Evolutionary conservation across 2,888 invertebrate species (phyloP).

Genomic region (Tenodera sinensis): DNA sequence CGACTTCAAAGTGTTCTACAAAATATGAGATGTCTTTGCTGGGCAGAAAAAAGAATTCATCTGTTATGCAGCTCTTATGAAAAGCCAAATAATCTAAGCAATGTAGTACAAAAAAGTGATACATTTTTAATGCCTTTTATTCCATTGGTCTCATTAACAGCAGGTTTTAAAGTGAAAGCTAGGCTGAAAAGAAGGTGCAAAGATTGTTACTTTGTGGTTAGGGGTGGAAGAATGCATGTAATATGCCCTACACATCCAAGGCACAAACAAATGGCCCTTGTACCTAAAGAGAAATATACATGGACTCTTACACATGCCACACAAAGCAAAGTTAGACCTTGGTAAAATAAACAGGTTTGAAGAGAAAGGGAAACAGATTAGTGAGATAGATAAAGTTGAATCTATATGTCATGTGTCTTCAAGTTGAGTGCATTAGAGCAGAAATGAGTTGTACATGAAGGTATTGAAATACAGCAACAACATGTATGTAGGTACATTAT

Average conservation of each 20-base stretch:
- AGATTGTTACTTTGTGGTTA: conserved; percentile 69
- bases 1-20: background rate
- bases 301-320: conserved; percentile 75
- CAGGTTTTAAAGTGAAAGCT: conserved; percentile 72
- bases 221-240: conserved; percentile 65
- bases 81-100: background rate
- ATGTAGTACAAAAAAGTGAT: background rate
- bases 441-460: background rate
- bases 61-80: background rate
- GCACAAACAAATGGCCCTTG: conserved; percentile 78
- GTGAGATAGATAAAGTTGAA: background rate
- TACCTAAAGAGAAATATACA: conserved; percentile 62
- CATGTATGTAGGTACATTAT: too few relatives aligned
- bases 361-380: background rate
- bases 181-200: conserved; percentile 67
- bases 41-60: background rate
- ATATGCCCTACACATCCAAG: conserved; percentile 72
- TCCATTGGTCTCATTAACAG: conserved; percentile 37
- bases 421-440: background rate
- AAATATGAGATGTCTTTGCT: background rate
- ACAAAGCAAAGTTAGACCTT: conserved; percentile 55
- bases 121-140: background rate
- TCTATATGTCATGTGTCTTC: background rate
- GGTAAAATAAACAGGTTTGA: conserved; percentile 40
- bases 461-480: too few relatives aligned